Evolutionary conservation across 2,113 vertebrate species (phyloP), one percentile per base, ranked within the genome.

Genomic region (Zosterops pallidus): DNA sequence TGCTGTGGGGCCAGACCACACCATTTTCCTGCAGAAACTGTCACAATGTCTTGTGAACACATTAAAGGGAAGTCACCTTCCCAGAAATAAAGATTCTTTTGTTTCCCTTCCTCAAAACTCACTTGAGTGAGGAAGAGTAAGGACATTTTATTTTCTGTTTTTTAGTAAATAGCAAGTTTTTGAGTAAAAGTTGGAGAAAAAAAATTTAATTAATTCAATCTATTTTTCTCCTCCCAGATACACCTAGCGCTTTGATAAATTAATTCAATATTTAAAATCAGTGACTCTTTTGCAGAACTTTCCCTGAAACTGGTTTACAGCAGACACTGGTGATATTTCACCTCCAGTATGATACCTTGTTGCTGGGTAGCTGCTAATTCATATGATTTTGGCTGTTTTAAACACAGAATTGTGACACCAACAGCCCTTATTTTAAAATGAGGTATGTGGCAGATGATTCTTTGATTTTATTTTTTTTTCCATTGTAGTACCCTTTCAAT

Each of bases 401-500:
- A 87, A 50, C 17, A 44, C 0, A 1, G 22, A 53, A 47, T 9
- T 33, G 52, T 67, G 71, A 70, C 24, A 14, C 20, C 39, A 55
- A 42, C 56, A 71, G 41, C 15, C 9, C 13, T 49, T 59, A 65
- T 46, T 79, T 90, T 78, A 33, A 70, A 77, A 70, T 17, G 7
- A 68, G 31, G 3, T 26, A 17, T 11, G 16, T 14, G 22, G 33
- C 31, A 81, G 41, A 55, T 52, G 41, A 89, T 44, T 78, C 21
- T 64, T 82, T 46, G 4, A 93, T 57, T 93, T 94, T 82, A 12
- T 59, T 22, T 15, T 23, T 44, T 62, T 68, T 98, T 33, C 77
- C 77, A 63, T 53, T 67, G 33, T 20, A 99, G 99, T 99, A 99
- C 95, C 98, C 99, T 52, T 99, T 99, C 95, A 99, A 99, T 84